Base-by-base conservation (phyloP, 2,888 invertebrate genomes). In the Tenthredo notha region DNA sequence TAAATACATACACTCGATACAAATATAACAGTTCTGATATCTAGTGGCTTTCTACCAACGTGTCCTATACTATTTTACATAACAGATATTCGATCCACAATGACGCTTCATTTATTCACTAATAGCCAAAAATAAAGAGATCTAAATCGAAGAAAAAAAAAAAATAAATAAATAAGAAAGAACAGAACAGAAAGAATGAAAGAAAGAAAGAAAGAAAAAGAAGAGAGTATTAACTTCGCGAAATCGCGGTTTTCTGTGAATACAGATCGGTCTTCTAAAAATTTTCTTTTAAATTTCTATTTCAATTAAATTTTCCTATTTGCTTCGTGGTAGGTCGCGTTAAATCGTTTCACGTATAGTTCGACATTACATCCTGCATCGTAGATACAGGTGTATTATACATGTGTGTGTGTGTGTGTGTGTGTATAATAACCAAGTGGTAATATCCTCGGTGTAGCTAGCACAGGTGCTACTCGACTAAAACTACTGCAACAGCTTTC, bases 401-500 rank as follows among this genome's bases (percentile, higher is more conserved):
- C 3, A 21, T 58, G 21, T 0, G n/a, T 58, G 2, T 58, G 15
- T 61, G 7, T 2, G 10, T 61, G 12, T n/a, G 1, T 21, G 10
- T 25, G 21, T 2, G 61, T 61, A 61, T 25, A 61, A 61, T 21
- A 61, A 61, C 61, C 61, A 2, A 61, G 21, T 61, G 61, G 61
- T 61, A 61, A 61, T 61, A 61, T 25, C 21, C 25, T 61, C 54
- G 54, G 61, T 25, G 61, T 61, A 61, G 61, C 61, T 25, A 61
- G 25, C 25, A 61, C 61, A 61, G 61, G 61, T 61, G 61, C 25
- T 61, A 25, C 61, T 25, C 54, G n/a, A 6, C 10, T 33, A 67
- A 37, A 37, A 37, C 70, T 70, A 70, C 70, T 70, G 65, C 33
- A 25, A 0, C 70, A 33, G 72, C 72, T 74, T 74, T 74, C 72